phyloP scores from a whole-genome alignment of 2,888 invertebrate genomes.

The Oscheius myriophilus region DNA sequence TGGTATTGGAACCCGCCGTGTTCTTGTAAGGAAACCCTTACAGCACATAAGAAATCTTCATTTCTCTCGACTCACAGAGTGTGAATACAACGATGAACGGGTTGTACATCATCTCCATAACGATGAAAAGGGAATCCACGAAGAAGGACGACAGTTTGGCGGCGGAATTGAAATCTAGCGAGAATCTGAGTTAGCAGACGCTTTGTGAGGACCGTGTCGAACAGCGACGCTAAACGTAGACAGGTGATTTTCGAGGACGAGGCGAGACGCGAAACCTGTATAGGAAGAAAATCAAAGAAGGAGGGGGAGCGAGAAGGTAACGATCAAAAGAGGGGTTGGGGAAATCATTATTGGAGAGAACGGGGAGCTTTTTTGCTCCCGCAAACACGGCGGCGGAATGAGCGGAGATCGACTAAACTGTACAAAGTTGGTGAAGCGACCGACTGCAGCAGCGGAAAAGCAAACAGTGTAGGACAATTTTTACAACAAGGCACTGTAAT shows the following conservation, averaged over 20 bases:
- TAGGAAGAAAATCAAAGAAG: background rate
- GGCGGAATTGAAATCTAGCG: background rate
- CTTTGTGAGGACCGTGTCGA: background rate
- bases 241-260: background rate
- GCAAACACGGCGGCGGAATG: no score
- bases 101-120: slow-evolving; percentile 32
- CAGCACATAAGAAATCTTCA: background rate
- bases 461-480: no score
- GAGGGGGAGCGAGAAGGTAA: background rate
- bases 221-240: slow-evolving; percentile 4
- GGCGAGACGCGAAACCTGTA: background rate
- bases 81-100: slow-evolving; percentile 30
- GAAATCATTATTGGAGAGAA: no score
- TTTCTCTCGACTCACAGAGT: slow-evolving; percentile 29
- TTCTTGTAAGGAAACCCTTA: background rate
- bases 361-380: no score
- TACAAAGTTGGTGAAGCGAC: no score
- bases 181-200: no score
- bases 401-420: no score
- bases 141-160: slow-evolving; percentile 25
- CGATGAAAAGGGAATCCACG: slow-evolving; percentile 23
- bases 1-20: background rate
- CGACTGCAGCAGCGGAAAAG: no score
- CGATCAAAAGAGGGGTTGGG: no score
- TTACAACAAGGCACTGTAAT: no score